Evolutionary conservation across 2,888 invertebrate species (phyloP).

Genomic region (Hyposoter didymator): DNA sequence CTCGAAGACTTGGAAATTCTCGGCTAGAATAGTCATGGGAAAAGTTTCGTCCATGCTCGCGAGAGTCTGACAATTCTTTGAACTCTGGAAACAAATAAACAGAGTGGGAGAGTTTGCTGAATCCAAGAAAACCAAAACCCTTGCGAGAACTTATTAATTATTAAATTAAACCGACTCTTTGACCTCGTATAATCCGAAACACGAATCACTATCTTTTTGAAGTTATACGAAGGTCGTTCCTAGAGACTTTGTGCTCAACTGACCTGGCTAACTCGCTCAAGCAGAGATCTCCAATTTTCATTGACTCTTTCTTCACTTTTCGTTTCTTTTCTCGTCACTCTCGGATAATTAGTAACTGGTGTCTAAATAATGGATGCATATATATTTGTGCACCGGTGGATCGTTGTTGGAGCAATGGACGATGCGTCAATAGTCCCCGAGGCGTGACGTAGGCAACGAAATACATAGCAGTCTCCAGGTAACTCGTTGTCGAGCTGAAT

Average conservation of each 20-base stretch:
- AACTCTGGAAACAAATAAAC: slow-evolving; percentile 2
- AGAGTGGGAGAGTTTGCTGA: background rate
- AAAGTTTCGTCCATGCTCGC: background rate
- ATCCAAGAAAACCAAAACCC: too few relatives aligned
- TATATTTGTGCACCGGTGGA: slow-evolving; percentile 21
- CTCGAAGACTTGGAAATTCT: slow-evolving; percentile 39
- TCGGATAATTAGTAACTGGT: slow-evolving; percentile 52
- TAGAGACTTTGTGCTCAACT: background rate
- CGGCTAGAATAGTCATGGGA: slow-evolving; percentile 30
- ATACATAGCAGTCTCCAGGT: slow-evolving; percentile 52
- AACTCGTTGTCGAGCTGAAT: slow-evolving; percentile 55
- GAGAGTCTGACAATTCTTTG: slow-evolving; percentile 8
- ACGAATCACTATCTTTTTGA: background rate
- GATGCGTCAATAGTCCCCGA: slow-evolving; percentile 1
- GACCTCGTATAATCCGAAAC: background rate
- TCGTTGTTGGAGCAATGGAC: slow-evolving; percentile 6
- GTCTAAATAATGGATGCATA: slow-evolving; percentile 51
- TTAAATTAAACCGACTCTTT: background rate
- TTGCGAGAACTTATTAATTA: too few relatives aligned
- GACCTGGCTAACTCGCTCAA: background rate
- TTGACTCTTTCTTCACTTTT: slow-evolving; percentile 52
- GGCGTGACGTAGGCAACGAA: slow-evolving; percentile 28
- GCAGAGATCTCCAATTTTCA: slow-evolving; percentile 33
- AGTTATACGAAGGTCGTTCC: background rate
- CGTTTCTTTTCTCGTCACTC: slow-evolving; percentile 42